Conservation (phyloP, 2,113 vertebrate species). For the Neodon shergylaensis region DNA sequence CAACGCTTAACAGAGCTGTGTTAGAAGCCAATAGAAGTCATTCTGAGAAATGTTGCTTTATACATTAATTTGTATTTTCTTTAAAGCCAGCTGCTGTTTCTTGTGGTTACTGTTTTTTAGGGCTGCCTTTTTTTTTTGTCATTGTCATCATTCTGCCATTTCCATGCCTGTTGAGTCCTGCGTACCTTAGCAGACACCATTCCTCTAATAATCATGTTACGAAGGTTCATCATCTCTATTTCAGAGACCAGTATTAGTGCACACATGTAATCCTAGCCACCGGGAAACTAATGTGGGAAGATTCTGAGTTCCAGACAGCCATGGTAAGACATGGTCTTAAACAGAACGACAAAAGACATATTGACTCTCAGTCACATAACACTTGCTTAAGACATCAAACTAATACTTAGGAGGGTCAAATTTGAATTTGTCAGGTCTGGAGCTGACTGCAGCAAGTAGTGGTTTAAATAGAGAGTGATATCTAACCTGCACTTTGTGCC, state of each 20-base stretch:
- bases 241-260: background rate
- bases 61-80: background rate
- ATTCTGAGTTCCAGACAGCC: background rate
- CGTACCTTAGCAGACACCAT: background rate
- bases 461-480: background rate
- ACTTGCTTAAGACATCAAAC: background rate
- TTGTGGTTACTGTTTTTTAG: background rate
- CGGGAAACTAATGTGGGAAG: background rate
- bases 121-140: slow-evolving; percentile 1
- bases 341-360: background rate
- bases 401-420: background rate
- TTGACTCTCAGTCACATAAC: slow-evolving; percentile 33
- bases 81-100: slow-evolving; percentile 50
- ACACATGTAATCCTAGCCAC: background rate
- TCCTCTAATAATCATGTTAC: background rate
- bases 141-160: background rate
- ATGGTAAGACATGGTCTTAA: background rate
- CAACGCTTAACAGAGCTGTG: background rate
- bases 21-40: background rate
- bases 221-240: background rate
- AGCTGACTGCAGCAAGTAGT: background rate
- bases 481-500: background rate
- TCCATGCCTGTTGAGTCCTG: background rate
- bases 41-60: background rate
- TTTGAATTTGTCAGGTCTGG: slow-evolving; percentile 22